These are phyloP conservation scores for Tetragonula clypearis DNA, from an alignment of 1,140 invertebrate genomes.

Conservation along the genomic window DNA sequence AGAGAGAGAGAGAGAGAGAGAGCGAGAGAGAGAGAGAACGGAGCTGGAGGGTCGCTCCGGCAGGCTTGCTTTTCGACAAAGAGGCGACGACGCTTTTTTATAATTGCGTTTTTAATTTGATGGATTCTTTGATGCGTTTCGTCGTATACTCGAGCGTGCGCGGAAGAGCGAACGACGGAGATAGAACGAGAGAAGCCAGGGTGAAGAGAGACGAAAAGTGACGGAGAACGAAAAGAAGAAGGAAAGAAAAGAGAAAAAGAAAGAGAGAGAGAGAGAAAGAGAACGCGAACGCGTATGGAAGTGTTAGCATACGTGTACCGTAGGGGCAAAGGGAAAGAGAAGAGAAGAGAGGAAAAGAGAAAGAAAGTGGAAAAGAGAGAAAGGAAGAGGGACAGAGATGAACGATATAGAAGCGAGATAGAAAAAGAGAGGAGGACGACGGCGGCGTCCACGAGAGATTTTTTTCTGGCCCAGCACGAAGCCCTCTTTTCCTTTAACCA, in stretches of 20 bases:
- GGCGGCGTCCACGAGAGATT: conserved; percentile 54
- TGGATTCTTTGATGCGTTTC: conserved; percentile 77
- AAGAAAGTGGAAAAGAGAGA: neutral
- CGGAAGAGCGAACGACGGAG: conserved; percentile 34
- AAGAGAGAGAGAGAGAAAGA: neutral
- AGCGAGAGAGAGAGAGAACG: neutral
- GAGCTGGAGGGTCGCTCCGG: conserved; percentile 55
- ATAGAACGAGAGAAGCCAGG: neutral
- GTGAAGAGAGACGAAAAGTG: conserved; percentile 11
- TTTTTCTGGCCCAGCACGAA: conserved; percentile 55
- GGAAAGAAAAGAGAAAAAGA: neutral
- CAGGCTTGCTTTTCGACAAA: conserved; percentile 74
- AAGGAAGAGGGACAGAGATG: conserved; percentile 4
- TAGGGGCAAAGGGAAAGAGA: neutral
- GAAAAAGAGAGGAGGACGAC: conserved; percentile 27
- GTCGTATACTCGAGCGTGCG: conserved; percentile 57
- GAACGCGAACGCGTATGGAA: conserved; percentile 1
- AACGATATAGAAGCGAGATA: conserved; percentile 34
- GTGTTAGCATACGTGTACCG: conserved; percentile 28
- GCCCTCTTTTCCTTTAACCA: conserved; percentile 31
- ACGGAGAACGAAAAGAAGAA: too few relatives aligned
- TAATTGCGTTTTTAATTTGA: conserved; percentile 81
- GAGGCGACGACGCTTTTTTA: conserved; percentile 76
- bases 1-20: too few relatives aligned
- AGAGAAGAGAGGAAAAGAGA: neutral